Evolutionary conservation across 2,797 vertebrate species (phyloP).

Genomic region (Falco peregrinus): DNA sequence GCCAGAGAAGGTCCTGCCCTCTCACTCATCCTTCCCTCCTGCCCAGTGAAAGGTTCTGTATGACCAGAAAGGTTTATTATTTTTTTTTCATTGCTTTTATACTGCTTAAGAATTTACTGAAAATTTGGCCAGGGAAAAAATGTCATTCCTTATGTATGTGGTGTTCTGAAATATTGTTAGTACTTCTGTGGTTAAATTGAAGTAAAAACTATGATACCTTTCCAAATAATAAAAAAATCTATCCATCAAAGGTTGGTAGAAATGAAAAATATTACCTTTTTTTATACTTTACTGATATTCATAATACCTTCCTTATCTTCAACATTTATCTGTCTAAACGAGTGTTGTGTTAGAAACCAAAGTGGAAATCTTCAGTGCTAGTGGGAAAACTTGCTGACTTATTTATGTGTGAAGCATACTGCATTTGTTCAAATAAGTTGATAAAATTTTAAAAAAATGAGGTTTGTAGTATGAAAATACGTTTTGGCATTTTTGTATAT

Average conservation of each 20-base stretch:
- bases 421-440: neutral
- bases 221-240: neutral
- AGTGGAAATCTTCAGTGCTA: neutral
- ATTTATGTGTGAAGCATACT: neutral
- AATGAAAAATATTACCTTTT: neutral
- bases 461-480: neutral
- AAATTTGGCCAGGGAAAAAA: neutral
- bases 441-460: neutral
- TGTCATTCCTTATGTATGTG: too few relatives aligned
- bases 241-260: neutral
- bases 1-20: neutral
- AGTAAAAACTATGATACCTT: neutral
- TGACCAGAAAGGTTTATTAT: rapidly evolving
- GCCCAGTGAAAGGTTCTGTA: neutral
- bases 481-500: neutral
- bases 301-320: neutral
- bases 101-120: neutral
- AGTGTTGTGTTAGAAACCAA: neutral
- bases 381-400: neutral
- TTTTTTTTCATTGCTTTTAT: neutral
- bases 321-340: neutral
- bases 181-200: neutral
- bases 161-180: neutral
- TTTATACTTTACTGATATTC: neutral
- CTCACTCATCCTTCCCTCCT: neutral